Evolutionary conservation across 2,113 vertebrate genomes (phyloP).

Genomic region (Mormyrus iriodes): DNA sequence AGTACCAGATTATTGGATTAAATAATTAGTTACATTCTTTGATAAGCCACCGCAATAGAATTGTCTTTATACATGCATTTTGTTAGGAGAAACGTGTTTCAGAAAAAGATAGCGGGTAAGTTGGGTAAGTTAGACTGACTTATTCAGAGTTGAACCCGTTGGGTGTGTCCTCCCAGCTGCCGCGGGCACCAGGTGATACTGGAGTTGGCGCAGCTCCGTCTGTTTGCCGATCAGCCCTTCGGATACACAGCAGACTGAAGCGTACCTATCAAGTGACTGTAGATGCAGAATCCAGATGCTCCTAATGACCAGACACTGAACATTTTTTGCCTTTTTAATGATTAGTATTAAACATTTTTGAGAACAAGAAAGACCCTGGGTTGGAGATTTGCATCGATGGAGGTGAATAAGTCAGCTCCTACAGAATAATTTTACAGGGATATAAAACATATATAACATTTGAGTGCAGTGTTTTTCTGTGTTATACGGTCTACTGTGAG

Average conservation of each 20-base stretch:
- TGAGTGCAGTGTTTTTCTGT: not conserved
- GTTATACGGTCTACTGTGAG: not conserved
- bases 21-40: not conserved
- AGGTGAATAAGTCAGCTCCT: not conserved
- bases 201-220: not conserved
- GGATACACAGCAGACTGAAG: not conserved
- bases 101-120: not conserved
- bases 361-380: not conserved
- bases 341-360: not conserved
- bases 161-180: not conserved
- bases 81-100: not conserved
- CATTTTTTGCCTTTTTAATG: not conserved
- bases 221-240: not conserved
- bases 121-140: not conserved
- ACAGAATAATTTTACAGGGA: not conserved
- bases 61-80: not conserved
- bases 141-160: not conserved
- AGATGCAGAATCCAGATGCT: not conserved
- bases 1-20: not conserved
- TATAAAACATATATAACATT: not conserved
- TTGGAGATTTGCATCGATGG: not conserved
- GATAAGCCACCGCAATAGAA: not conserved
- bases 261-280: not conserved
- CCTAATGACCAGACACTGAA: not conserved
- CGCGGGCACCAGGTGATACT: not conserved